These are phyloP conservation scores for Alethe castanea DNA, from an alignment of 2,113 vertebrate species.

Conservation along the genomic window DNA sequence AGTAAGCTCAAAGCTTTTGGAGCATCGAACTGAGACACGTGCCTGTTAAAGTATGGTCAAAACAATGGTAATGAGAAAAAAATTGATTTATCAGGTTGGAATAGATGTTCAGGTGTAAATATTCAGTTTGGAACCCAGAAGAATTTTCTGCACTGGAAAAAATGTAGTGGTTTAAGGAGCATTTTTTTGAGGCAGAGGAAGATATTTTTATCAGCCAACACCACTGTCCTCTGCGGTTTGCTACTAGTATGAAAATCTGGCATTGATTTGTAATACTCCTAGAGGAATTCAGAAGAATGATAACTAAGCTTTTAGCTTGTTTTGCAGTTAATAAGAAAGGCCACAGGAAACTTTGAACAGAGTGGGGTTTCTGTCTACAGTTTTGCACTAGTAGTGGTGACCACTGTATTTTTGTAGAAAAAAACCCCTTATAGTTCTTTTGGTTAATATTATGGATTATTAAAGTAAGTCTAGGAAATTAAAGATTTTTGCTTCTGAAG, in stretches of 20 bases:
- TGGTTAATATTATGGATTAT: background rate
- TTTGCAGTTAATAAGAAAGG: constrained; percentile 40
- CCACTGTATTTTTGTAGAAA: background rate
- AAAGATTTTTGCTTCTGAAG: background rate
- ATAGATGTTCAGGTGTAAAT: constrained; percentile 45
- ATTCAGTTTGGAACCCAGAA: background rate
- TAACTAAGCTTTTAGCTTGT: constrained; percentile 64
- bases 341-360: constrained; percentile 40
- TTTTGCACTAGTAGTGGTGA: constrained; percentile 11
- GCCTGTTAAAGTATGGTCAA: background rate
- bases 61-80: background rate
- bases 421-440: background rate
- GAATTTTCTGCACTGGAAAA: constrained; percentile 57
- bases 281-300: constrained; percentile 73
- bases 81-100: background rate
- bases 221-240: constrained; percentile 70
- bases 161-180: constrained; percentile 48
- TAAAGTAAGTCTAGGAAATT: background rate
- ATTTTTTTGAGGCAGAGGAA: constrained; percentile 48
- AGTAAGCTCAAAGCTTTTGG: background rate
- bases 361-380: background rate
- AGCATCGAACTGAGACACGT: background rate
- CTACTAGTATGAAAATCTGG: constrained; percentile 73
- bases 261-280: constrained; percentile 74
- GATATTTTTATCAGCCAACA: constrained; percentile 72